Evolutionary conservation across 2,797 vertebrate species (phyloP).

Genomic region (Anabacerthia variegaticeps): DNA sequence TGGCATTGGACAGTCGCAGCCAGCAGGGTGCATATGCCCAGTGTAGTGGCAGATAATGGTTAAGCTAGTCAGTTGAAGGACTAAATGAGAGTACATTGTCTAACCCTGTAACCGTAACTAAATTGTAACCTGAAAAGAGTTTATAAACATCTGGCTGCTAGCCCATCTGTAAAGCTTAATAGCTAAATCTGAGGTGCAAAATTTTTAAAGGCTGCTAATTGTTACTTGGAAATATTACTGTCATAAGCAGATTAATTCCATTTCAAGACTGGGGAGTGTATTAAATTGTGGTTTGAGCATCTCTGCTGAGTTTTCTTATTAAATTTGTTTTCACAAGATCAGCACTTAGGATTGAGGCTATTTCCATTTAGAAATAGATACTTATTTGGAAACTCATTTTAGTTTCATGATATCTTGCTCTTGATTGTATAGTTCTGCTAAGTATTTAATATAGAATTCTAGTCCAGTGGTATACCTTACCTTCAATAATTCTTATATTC

Average conservation of each 20-base stretch:
- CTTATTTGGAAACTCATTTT: neutral
- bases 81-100: conserved; percentile 72
- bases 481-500: neutral
- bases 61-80: conserved; percentile 67
- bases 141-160: conserved; percentile 69
- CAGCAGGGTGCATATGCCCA: conserved; percentile 70
- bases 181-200: conserved; percentile 28
- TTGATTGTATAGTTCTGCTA: neutral
- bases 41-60: conserved; percentile 64
- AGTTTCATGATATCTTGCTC: neutral
- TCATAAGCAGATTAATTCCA: neutral
- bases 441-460: neutral
- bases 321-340: neutral
- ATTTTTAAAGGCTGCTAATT: neutral
- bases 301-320: neutral
- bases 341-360: neutral
- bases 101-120: conserved; percentile 69
- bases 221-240: neutral
- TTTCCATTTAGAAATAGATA: neutral
- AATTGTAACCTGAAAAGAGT: conserved; percentile 71
- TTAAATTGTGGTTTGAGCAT: neutral
- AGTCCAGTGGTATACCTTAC: neutral
- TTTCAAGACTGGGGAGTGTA: neutral
- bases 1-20: conserved; percentile 56
- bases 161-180: conserved; percentile 27